A percentile compares a stretch with the other conserved stretches of the same genome.
These are phyloP conservation scores for Zootermopsis nevadensis DNA, from an alignment of 2,888 invertebrate genomes.

Conservation along the genomic window DNA sequence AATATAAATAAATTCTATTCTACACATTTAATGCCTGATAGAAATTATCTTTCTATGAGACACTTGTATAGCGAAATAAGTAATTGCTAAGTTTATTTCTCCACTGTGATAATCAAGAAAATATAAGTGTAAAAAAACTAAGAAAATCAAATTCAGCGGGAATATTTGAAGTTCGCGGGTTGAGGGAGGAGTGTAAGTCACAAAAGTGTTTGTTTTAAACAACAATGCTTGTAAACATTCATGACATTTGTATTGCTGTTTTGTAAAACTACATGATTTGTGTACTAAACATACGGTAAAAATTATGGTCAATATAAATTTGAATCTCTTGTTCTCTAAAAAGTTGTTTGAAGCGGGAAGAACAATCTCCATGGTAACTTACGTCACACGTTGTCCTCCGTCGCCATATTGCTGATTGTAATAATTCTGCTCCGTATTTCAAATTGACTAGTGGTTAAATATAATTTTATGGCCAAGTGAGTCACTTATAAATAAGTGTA, in stretches of 20 bases:
- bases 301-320: background rate
- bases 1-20: no score
- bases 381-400: slow-evolving; percentile 44
- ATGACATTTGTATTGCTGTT: no score
- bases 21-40: no score
- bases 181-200: background rate
- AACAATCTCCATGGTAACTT: slow-evolving; percentile 46
- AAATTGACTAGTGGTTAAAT: background rate
- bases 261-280: background rate
- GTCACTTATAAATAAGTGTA: background rate
- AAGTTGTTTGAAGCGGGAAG: slow-evolving; percentile 20
- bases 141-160: background rate
- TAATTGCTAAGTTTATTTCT: no score
- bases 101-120: no score
- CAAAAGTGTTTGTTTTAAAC: background rate
- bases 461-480: background rate
- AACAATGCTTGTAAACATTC: background rate
- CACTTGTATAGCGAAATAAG: no score
- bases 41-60: no score
- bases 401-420: slow-evolving; percentile 46
- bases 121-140: background rate
- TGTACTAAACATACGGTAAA: background rate
- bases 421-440: background rate
- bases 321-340: background rate
- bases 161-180: background rate